Conservation (phyloP, 1,140 invertebrate species). For the Cydia amplana region DNA sequence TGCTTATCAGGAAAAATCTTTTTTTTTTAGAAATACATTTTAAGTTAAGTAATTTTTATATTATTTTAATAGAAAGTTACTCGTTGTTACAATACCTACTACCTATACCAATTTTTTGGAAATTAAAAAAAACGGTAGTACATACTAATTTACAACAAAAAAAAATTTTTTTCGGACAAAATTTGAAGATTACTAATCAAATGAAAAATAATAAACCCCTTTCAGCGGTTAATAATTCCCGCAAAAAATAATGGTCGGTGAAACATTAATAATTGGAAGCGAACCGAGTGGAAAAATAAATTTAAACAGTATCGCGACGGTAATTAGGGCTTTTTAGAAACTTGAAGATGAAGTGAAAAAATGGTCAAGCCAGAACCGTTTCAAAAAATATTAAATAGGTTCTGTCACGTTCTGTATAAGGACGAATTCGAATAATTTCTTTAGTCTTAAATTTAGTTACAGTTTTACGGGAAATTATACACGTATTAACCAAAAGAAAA, state of each 20-base stretch:
- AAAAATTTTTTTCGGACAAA: not conserved
- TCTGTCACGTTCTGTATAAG: not conserved
- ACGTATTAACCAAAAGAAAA: too few species aligned
- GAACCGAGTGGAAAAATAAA: constrained; percentile 7
- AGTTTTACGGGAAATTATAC: too few species aligned
- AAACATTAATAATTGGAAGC: constrained; percentile 7
- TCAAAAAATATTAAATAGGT: not conserved
- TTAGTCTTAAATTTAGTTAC: too few species aligned
- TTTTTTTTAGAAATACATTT: too few species aligned
- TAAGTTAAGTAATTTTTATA: too few species aligned
- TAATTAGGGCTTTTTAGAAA: constrained; percentile 20
- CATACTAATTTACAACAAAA: too few species aligned
- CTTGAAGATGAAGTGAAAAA: constrained; percentile 21
- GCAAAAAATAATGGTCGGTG: constrained; percentile 12
- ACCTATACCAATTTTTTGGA: too few species aligned
- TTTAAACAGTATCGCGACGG: constrained; percentile 1
- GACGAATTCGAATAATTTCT: too few species aligned
- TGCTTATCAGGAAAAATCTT: too few species aligned
- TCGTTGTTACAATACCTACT: too few species aligned
- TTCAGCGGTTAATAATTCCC: not conserved
- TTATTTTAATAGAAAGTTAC: too few species aligned
- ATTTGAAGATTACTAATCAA: not conserved
- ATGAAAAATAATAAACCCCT: not conserved
- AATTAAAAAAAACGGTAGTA: too few species aligned
- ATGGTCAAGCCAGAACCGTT: not conserved